Conservation (phyloP, 2,888 invertebrate species). For the Stegophylla sp. region DNA sequence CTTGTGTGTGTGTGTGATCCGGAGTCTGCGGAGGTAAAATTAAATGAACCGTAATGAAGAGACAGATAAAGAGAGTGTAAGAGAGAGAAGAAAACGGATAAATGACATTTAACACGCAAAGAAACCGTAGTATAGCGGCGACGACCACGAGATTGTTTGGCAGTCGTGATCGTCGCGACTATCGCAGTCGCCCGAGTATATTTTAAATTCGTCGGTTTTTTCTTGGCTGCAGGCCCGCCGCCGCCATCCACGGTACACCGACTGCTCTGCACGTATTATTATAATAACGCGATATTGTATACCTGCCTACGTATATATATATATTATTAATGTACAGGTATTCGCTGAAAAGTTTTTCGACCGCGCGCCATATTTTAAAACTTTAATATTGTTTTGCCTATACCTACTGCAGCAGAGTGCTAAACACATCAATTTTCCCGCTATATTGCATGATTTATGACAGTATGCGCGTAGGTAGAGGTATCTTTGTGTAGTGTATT, state of each 20-base stretch:
- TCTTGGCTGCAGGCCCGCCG: constrained; percentile 34
- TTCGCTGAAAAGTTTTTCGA: constrained; percentile 21
- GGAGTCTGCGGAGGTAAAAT: neutral
- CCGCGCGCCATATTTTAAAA: neutral
- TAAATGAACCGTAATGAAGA: neutral
- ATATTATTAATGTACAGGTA: too few relatives aligned
- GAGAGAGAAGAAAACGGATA: neutral
- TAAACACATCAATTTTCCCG: neutral
- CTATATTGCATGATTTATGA: too few relatives aligned
- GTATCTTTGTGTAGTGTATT: too few relatives aligned
- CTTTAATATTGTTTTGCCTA: constrained; percentile 5
- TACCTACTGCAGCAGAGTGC: too few relatives aligned
- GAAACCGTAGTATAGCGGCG: neutral
- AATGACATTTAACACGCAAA: constrained; percentile 20
- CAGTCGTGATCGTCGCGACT: neutral
- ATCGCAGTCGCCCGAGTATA: neutral
- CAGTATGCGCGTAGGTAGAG: too few relatives aligned
- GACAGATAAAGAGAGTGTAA: neutral
- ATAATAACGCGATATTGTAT: neutral
- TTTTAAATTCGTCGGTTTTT: constrained; percentile 40
- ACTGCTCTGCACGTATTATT: too few relatives aligned
- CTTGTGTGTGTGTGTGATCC: too few relatives aligned
- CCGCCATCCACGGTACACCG: neutral
- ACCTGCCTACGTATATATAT: too few relatives aligned
- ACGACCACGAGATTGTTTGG: constrained; percentile 4